Conservation (phyloP, 1,140 invertebrate species). For the Procambarus clarkii region DNA sequence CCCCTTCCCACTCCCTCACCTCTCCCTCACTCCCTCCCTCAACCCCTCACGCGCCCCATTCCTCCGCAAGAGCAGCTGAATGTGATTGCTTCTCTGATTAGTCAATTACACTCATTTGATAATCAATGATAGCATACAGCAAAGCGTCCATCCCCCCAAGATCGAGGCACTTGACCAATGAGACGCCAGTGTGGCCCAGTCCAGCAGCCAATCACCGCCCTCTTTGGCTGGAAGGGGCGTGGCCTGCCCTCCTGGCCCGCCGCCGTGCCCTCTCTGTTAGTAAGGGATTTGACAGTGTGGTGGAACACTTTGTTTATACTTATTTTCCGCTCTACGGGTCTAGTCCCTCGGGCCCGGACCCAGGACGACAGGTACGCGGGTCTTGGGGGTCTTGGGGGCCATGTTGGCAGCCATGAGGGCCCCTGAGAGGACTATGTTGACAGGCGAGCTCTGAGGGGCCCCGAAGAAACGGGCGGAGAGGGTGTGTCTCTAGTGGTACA, state of each 20-base stretch:
- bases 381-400: no score
- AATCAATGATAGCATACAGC: not conserved
- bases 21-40: no score
- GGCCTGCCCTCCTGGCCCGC: not conserved
- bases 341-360: no score
- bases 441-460: no score
- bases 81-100: not conserved
- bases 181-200: not conserved
- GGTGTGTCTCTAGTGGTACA: no score
- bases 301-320: not conserved
- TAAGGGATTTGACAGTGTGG: not conserved
- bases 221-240: not conserved
- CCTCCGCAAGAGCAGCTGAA: not conserved
- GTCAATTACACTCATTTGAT: constrained; percentile 3
- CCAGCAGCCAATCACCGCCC: not conserved
- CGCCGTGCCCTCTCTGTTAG: not conserved
- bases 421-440: no score
- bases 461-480: no score
- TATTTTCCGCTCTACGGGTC: no score
- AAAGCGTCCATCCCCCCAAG: not conserved
- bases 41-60: no score
- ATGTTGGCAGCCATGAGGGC: no score
- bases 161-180: not conserved
- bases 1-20: no score
- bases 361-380: no score